Evolutionary conservation across 2,113 vertebrate species (phyloP).

Genomic region (Gnathonemus echidnorhynchus): DNA sequence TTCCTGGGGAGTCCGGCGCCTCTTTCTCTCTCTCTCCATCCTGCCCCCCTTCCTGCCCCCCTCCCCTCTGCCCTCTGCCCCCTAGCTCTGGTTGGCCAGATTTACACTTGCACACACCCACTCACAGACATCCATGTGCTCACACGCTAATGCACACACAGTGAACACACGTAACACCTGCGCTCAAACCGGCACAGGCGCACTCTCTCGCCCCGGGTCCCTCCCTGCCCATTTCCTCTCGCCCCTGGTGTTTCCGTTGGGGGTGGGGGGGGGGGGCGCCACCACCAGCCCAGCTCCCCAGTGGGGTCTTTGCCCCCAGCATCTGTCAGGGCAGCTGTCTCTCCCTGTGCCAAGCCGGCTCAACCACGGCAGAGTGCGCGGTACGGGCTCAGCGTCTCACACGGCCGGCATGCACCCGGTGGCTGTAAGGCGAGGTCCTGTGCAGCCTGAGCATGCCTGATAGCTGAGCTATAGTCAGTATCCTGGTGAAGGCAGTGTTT

Average conservation of each 20-base stretch:
- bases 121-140: neutral
- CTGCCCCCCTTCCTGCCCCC: neutral
- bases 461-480: neutral
- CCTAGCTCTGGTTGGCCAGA: neutral
- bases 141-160: neutral
- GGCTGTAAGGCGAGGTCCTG: neutral
- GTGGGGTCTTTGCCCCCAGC: slow-evolving; percentile 72
- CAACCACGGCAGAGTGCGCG: slow-evolving; percentile 42
- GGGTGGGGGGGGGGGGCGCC: slow-evolving; percentile 64
- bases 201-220: slow-evolving; percentile 52
- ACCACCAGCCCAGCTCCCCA: slow-evolving; percentile 57
- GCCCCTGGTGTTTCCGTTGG: slow-evolving; percentile 73
- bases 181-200: slow-evolving; percentile 32
- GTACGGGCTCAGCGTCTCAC: neutral
- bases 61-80: neutral
- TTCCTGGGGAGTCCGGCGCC: slow-evolving; percentile 3
- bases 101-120: neutral
- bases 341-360: slow-evolving; percentile 56
- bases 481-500: neutral
- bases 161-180: neutral
- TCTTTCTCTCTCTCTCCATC: neutral
- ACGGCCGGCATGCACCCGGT: neutral
- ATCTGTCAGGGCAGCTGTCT: slow-evolving; percentile 77
- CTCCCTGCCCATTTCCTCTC: slow-evolving; percentile 72
- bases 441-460: neutral